Evolutionary conservation across 2,113 vertebrate species (phyloP), one percentile per base, ranked within the genome.

Genomic region (Probosciger aterrimus): DNA sequence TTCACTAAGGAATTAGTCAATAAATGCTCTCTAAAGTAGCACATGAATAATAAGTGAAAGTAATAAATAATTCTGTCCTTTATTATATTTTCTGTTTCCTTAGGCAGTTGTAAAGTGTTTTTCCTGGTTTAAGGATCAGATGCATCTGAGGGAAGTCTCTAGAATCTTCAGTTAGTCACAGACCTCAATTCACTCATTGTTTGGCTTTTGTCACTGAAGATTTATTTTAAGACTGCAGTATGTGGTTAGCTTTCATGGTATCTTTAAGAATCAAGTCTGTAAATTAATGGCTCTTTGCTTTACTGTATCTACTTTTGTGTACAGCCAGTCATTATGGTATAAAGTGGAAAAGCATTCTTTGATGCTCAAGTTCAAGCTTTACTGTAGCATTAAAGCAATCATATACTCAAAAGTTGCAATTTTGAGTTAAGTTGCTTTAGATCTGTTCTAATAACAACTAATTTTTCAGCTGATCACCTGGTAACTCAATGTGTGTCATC

Each of bases 401-500:
- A 68, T 43, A 7, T 9, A 28, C 62, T 79, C 74, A 23, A 37
- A 60, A 82, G 33, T 87, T 68, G 19, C 85, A 79, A 49, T 91
- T 90, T 16, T 41, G 80, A 75, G 65, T 53, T 77, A 39, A 35
- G 12, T 76, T 96, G 82, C 69, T 92, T 86, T 71, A 78, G 39
- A 49, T 62, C 24, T 82, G 55, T 76, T 86, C 41, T 76, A 88
- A 88, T 82, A 64, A 73, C 14, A 84, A 76, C 3, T 13, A 15
- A 60, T 63, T 95, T 92, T 96, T 90, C 77, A 96, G 57, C 83
- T 82, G n/a, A 78, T 93, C 86, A 75, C 70, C 76, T 87, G 86
- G 28, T 95, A 93, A 89, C 70, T 94, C 76, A 49, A 68, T 84
- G 50, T 83, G 82, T 95, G 57, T 84, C 77, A 69, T 90, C 82